phyloP scores from a whole-genome alignment of 2,113 vertebrate species.

The Pogona vitticeps region DNA sequence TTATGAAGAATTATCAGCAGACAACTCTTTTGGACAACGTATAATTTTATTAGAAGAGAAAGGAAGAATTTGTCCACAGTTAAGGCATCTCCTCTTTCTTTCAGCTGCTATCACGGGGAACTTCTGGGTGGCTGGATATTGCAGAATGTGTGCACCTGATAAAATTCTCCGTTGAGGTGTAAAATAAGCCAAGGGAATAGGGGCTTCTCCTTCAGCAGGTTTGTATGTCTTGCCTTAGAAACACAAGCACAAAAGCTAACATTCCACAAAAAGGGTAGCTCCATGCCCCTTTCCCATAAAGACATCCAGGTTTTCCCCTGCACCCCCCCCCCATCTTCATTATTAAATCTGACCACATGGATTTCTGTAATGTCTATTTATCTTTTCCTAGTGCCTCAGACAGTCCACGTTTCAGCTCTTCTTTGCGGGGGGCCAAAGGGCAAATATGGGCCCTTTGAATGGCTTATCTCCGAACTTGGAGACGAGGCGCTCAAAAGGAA shows the following conservation, averaged over 20 bases:
- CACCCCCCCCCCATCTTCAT: conserved; percentile 31
- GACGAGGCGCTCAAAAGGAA: conserved; percentile 65
- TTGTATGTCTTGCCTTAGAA: not conserved
- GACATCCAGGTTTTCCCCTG: not conserved
- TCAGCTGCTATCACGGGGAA: not conserved
- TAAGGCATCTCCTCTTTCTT: conserved; percentile 33
- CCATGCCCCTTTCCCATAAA: not conserved
- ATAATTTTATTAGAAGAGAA: conserved; percentile 49
- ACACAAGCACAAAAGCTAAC: not conserved
- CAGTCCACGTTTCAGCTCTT: conserved; percentile 69
- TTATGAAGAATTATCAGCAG: conserved; percentile 55
- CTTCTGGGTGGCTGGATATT: not conserved
- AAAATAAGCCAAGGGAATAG: not conserved
- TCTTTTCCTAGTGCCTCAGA: conserved; percentile 61
- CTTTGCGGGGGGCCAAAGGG: conserved; percentile 68
- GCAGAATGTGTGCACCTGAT: not conserved
- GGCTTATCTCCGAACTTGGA: conserved; percentile 73
- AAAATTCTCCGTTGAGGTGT: not conserved
- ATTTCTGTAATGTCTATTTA: conserved; percentile 72
- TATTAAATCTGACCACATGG: conserved; percentile 69
- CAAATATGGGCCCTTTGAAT: conserved; percentile 68
- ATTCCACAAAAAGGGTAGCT: not conserved
- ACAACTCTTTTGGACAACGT: conserved; percentile 43
- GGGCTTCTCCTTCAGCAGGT: not conserved
- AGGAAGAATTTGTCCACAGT: conserved; percentile 21